Conservation (phyloP, 2,797 vertebrate species). For the Artibeus lituratus region DNA sequence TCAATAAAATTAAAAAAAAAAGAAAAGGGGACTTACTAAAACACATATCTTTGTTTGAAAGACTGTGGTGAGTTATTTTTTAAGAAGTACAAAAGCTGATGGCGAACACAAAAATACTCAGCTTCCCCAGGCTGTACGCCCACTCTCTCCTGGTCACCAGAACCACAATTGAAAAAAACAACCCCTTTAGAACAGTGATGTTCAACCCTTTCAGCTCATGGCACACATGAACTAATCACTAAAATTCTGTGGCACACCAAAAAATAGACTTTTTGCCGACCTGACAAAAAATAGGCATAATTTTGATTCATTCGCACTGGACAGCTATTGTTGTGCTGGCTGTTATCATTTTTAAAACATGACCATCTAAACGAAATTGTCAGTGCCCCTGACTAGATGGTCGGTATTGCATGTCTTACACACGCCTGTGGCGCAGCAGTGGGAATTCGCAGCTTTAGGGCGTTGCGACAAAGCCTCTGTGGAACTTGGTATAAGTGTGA, state of each 20-base stretch:
- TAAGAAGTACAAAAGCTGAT: not conserved
- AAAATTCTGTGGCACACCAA: not conserved
- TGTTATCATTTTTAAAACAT: not conserved
- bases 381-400: not conserved
- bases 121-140: not conserved
- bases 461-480: not conserved
- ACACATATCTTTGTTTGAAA: not conserved
- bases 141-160: not conserved
- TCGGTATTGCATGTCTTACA: not conserved
- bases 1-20: no score
- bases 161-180: not conserved
- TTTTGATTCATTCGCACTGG: not conserved
- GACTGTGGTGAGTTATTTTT: not conserved
- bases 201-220: not conserved
- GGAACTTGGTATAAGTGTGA: not conserved
- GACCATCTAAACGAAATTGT: not conserved
- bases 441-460: not conserved
- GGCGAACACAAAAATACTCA: not conserved
- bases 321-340: not conserved
- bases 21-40: not conserved
- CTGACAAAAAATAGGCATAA: not conserved
- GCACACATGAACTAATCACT: not conserved
- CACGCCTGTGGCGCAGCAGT: not conserved
- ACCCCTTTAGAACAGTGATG: not conserved
- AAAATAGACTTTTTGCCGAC: not conserved